These are phyloP conservation scores for Dione juno DNA, from an alignment of 2,888 invertebrate genomes.

Conservation along the genomic window DNA sequence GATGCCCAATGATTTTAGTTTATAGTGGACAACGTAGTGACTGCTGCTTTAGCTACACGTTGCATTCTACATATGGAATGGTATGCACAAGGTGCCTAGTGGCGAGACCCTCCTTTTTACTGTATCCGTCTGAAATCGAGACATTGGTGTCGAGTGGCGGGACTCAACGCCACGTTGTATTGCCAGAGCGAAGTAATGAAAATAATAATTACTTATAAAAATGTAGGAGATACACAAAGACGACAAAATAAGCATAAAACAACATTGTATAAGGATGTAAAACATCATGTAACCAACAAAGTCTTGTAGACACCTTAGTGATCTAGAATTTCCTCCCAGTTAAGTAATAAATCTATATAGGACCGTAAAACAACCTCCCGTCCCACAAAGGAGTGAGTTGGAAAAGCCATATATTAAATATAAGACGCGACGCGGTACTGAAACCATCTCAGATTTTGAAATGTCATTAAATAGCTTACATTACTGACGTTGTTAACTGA, in stretches of 20 bases:
- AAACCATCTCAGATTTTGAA: constrained; percentile 23
- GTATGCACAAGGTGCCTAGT: too few species aligned
- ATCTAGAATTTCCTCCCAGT: constrained; percentile 34
- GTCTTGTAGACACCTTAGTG: background rate
- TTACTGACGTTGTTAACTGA: too few species aligned
- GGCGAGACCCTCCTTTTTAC: too few species aligned
- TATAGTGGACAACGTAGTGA: too few species aligned
- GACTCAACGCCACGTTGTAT: too few species aligned
- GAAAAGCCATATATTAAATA: constrained; percentile 38
- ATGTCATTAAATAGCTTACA: background rate
- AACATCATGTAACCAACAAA: background rate
- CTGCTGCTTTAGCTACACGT: too few species aligned
- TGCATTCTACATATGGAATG: too few species aligned
- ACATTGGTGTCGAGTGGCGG: too few species aligned
- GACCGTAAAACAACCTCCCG: constrained; percentile 36
- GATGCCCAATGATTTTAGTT: too few species aligned
- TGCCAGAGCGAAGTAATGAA: too few species aligned
- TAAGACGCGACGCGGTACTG: constrained; percentile 18
- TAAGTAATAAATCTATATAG: constrained; percentile 39
- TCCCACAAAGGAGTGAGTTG: constrained; percentile 36
- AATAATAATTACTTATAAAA: background rate
- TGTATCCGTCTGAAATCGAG: too few species aligned
- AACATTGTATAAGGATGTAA: background rate
- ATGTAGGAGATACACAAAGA: background rate
- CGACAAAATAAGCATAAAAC: background rate